These are phyloP conservation scores for Branchellion lobata DNA, from an alignment of 2,888 invertebrate species.

Conservation along the genomic window DNA sequence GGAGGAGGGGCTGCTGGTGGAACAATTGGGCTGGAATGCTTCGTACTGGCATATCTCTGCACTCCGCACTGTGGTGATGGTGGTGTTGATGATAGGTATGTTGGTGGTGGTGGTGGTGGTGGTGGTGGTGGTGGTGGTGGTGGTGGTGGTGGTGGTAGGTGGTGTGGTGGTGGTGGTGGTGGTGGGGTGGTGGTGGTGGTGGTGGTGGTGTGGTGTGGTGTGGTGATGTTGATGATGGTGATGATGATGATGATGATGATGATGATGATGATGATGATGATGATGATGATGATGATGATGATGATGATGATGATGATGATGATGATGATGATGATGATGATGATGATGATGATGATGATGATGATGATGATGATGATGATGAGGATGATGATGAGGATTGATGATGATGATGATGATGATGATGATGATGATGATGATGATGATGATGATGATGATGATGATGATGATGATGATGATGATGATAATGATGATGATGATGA, in stretches of 20 bases:
- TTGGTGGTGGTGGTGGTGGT: no score
- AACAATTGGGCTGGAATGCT: constrained; percentile 48
- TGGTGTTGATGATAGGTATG: no score
- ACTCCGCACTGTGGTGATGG: not conserved
- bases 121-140: no score
- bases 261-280: constrained; percentile 19
- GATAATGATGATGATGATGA: not conserved
- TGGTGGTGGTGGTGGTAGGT: no score
- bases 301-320: constrained; percentile 14
- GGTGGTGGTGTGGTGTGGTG: no score
- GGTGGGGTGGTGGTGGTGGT: no score
- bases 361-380: no score
- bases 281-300: constrained; percentile 1
- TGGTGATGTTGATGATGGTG: not conserved
- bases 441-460: constrained; percentile 3
- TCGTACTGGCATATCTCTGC: constrained; percentile 49
- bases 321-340: constrained; percentile 7
- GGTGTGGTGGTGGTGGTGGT: no score
- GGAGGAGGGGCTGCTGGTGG: not conserved
- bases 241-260: not conserved
- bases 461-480: constrained; percentile 14
- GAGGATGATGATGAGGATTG: no score
- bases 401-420: no score
- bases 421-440: not conserved
- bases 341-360: not conserved